These are phyloP conservation scores for Amblyornis subalaris DNA, from an alignment of 2,113 vertebrate species.

Conservation along the genomic window DNA sequence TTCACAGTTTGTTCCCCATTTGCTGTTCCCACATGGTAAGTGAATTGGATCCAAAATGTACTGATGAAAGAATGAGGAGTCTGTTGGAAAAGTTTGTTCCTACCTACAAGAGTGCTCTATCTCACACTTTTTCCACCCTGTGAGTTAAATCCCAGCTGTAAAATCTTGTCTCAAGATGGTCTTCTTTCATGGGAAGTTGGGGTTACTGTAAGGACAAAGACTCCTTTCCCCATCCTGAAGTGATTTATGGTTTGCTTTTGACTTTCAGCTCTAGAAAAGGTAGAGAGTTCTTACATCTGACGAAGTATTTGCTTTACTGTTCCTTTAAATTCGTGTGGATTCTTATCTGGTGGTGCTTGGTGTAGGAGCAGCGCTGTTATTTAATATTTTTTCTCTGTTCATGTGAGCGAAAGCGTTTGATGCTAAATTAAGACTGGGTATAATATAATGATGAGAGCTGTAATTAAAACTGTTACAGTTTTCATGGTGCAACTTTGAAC, in stretches of 20 bases:
- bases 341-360: neutral
- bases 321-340: neutral
- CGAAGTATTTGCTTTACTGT: neutral
- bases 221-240: neutral
- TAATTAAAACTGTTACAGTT: neutral
- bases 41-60: slow-evolving; percentile 47
- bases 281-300: neutral
- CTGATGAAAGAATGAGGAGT: slow-evolving; percentile 48
- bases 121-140: neutral
- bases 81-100: slow-evolving; percentile 40
- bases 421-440: neutral
- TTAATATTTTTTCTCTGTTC: neutral
- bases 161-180: neutral
- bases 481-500: neutral
- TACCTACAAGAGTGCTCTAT: neutral
- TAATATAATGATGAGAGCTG: neutral
- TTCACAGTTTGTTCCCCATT: slow-evolving; percentile 65
- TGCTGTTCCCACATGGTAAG: slow-evolving; percentile 64
- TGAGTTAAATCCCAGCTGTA: slow-evolving; percentile 32
- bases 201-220: slow-evolving; percentile 14
- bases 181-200: neutral
- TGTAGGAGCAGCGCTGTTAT: neutral
- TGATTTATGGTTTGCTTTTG: slow-evolving; percentile 16
- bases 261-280: neutral
- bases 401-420: neutral